Percentiles rank a stretch among this genome's conserved stretches.
phyloP scores from a whole-genome alignment of 2,797 vertebrate species.

The Danionella dracula region DNA sequence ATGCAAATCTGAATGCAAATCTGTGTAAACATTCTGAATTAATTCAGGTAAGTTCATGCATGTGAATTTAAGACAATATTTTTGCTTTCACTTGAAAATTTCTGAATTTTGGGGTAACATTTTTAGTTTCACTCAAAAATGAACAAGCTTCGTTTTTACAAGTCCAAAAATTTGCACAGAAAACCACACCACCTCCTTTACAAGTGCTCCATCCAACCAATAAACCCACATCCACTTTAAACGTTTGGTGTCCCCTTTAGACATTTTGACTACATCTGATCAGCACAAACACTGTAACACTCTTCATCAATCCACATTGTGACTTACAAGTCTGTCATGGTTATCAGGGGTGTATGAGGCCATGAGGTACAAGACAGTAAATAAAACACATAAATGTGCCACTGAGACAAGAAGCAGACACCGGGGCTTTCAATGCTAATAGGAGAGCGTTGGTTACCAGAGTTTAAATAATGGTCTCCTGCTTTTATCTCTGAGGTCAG shows the following conservation, averaged over 20 bases:
- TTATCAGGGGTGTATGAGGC: constrained; percentile 38
- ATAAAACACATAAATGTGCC: constrained; percentile 67
- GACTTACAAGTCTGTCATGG: constrained; percentile 1
- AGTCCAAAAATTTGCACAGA: background rate
- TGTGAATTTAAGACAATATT: too few relatives aligned
- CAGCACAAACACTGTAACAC: background rate
- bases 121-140: too few relatives aligned
- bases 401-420: constrained; percentile 58
- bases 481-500: constrained; percentile 52
- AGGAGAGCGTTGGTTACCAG: constrained; percentile 66
- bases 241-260: background rate
- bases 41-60: too few relatives aligned
- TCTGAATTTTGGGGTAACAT: too few relatives aligned
- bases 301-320: constrained; percentile 36
- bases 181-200: background rate
- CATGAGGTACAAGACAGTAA: constrained; percentile 53
- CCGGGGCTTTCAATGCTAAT: constrained; percentile 65
- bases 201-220: background rate
- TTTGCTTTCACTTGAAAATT: too few relatives aligned
- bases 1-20: too few relatives aligned
- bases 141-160: too few relatives aligned
- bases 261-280: constrained; percentile 28
- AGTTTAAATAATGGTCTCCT: constrained; percentile 67
- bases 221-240: background rate
- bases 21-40: too few relatives aligned